Evolutionary conservation across 2,113 vertebrate genomes (phyloP), one percentile per base, ranked within the genome.

Genomic region (Bos taurus): DNA sequence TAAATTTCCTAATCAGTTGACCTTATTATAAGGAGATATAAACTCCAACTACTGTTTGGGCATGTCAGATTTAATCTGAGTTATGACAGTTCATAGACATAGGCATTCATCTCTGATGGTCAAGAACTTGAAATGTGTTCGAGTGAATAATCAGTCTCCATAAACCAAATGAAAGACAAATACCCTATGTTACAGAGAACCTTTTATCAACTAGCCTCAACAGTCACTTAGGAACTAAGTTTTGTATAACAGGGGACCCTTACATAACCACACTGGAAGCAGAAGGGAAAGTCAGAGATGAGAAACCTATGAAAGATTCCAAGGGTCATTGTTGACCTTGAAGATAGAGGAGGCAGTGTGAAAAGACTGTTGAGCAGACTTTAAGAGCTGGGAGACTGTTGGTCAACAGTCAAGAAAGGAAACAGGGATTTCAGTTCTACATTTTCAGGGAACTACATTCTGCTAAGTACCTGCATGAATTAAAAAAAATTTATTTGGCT

Each of bases 21-120:
- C 30, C 54, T 96, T 89, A 90, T 77, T 59, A 92, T 48, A 86
- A 43, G 48, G 30, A 85, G 87, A 77, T 59, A 97, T 90, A 96
- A 98, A 97, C 93, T 92, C 54, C 85, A 97, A 97, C 95, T 81
- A 81, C 36, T 92, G 88, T 88, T 6, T 96, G 30, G 92, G 28
- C 96, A 95, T 97, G 94, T 98, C 97, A 98, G 96, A 89, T 98
- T 98, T 97, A 98, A 99, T 98, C 62, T 98, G 88, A 95, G 74
- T 59, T 97, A 98, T 96, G 97, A 83, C 74, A 89, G 30, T 88
- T 28, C 0, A 0, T 36, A 92, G 62, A 62, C 78, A 89, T 82
- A 95, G 90, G 86, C 96, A 97, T 54, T 67, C 60, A 98, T 96
- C 77, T 89, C 57, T 96, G 86, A 94, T 97, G 95, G 93, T 97